Evolutionary conservation across 2,113 vertebrate species (phyloP).

Genomic region (Otocyon megalotis): DNA sequence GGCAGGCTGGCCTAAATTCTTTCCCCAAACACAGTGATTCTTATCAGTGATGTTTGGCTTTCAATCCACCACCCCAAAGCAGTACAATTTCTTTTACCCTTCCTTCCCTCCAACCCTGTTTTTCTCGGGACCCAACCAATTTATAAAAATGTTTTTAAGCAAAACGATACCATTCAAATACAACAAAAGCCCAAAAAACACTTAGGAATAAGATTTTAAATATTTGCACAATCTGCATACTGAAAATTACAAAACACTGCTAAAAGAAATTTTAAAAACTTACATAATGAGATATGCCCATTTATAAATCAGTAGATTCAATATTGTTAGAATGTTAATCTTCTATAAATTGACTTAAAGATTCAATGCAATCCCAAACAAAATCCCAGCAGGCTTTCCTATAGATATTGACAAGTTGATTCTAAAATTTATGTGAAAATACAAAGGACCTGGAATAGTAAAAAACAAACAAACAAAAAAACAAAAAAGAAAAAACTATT

Average conservation of each 20-base stretch:
- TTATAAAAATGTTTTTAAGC: not conserved
- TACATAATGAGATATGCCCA: not conserved
- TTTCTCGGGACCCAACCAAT: constrained; percentile 24
- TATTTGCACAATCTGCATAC: not conserved
- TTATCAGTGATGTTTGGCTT: constrained; percentile 63
- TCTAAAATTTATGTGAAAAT: constrained; percentile 18
- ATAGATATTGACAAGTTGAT: not conserved
- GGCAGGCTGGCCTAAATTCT: constrained; percentile 52
- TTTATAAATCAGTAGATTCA: not conserved
- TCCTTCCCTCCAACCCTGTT: constrained; percentile 50
- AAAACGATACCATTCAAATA: not conserved
- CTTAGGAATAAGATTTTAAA: not conserved
- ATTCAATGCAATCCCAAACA: not conserved
- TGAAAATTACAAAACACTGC: not conserved
- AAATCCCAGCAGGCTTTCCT: constrained; percentile 4
- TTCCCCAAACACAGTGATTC: constrained; percentile 52
- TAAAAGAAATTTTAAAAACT: not conserved
- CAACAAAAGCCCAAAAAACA: not conserved
- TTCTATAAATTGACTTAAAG: not conserved
- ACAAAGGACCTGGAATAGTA: not conserved
- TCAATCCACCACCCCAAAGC: constrained; percentile 21
- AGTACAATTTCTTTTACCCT: constrained; percentile 52
- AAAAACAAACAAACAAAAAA: too few relatives aligned
- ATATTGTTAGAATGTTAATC: not conserved
- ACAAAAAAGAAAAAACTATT: too few relatives aligned